Evolutionary conservation across 2,113 vertebrate species (phyloP).

Genomic region (Crotalus tigris): DNA sequence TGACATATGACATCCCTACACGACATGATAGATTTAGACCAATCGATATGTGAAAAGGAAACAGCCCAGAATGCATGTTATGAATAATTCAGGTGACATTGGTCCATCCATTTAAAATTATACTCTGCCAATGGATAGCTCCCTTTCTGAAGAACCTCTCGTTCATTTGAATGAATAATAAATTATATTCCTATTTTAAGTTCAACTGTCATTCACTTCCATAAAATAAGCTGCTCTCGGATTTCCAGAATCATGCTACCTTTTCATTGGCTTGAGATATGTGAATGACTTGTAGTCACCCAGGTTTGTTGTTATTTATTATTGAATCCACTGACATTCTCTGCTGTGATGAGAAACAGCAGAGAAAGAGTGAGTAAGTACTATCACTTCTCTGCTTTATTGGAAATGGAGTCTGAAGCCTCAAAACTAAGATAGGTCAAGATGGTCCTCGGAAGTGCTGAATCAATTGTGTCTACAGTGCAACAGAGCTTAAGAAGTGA

Average conservation of each 20-base stretch:
- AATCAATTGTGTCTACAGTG: background rate
- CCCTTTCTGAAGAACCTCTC: background rate
- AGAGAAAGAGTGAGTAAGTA: slow-evolving; percentile 32
- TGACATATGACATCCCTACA: background rate
- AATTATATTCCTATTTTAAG: slow-evolving; percentile 9
- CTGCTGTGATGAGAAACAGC: slow-evolving; percentile 59
- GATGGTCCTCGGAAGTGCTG: background rate
- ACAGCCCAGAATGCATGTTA: background rate
- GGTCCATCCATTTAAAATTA: background rate
- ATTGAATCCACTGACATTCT: slow-evolving; percentile 51
- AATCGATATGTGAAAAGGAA: slow-evolving; percentile 20
- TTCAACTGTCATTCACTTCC: slow-evolving; percentile 8
- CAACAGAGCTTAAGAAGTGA: background rate
- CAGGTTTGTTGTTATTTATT: slow-evolving; percentile 59
- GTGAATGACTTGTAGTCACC: slow-evolving; percentile 44
- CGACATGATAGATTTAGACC: slow-evolving; percentile 20
- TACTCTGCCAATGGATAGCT: background rate
- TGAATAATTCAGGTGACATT: slow-evolving; percentile 12
- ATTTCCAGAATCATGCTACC: slow-evolving; percentile 49
- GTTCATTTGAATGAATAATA: background rate
- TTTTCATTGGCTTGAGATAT: slow-evolving; percentile 54
- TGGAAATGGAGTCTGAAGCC: background rate
- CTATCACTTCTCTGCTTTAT: background rate
- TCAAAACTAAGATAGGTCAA: background rate
- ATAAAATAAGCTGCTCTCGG: slow-evolving; percentile 49